Percentiles rank a stretch among this genome's conserved stretches.
phyloP scores from a whole-genome alignment of 2,113 vertebrate genomes.

The Jaculus jaculus region DNA sequence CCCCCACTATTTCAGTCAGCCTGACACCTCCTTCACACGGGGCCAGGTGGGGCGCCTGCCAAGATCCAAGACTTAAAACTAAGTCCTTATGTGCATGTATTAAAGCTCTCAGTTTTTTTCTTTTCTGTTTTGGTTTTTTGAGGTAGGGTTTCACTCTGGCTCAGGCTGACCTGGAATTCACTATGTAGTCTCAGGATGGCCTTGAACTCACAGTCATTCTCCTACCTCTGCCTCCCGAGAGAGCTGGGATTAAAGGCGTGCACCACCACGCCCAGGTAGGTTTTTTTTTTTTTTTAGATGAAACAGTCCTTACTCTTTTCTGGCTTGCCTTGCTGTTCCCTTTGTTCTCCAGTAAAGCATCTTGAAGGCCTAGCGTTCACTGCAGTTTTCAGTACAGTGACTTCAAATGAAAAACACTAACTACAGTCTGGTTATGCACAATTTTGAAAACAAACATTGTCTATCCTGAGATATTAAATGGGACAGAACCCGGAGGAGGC shows the following conservation, averaged over 20 bases:
- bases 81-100: background rate
- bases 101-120: too few relatives aligned
- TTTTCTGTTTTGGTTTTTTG: too few relatives aligned
- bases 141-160: too few relatives aligned
- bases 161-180: too few relatives aligned
- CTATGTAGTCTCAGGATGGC: too few relatives aligned
- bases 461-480: background rate
- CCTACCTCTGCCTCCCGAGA: too few relatives aligned
- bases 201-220: too few relatives aligned
- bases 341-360: background rate
- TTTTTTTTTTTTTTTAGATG: too few relatives aligned
- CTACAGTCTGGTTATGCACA: background rate
- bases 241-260: too few relatives aligned
- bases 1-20: background rate
- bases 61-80: background rate
- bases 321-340: background rate
- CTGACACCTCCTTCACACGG: background rate
- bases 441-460: background rate
- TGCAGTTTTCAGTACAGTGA: background rate
- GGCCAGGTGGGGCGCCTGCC: background rate
- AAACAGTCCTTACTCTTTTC: background rate
- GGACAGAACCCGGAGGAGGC: background rate
- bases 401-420: background rate
- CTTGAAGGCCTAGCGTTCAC: background rate
- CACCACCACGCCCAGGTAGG: too few relatives aligned